These are phyloP conservation scores for Diachasma alloeum DNA, from an alignment of 1,140 invertebrate species.

Conservation along the genomic window DNA sequence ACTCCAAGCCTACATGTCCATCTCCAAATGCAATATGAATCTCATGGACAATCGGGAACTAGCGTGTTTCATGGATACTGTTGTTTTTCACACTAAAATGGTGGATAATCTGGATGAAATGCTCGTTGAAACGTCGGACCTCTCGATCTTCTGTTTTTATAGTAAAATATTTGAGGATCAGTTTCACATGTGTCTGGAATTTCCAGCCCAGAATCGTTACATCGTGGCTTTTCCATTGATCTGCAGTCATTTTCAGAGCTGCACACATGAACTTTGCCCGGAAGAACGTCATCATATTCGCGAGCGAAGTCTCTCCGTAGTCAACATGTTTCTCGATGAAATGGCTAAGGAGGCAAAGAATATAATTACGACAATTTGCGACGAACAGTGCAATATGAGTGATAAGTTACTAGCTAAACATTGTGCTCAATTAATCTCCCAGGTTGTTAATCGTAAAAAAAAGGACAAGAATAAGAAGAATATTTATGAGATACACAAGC, in stretches of 20 bases:
- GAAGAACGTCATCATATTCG: constrained; percentile 98
- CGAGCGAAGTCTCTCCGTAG: constrained; percentile 93
- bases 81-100: constrained; percentile 97
- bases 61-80: constrained; percentile 92
- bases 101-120: constrained; percentile 99
- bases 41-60: constrained; percentile 88
- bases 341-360: constrained; percentile 99
- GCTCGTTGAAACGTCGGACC: constrained; percentile 94
- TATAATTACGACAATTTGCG: constrained; percentile 97
- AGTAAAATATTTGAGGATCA: constrained; percentile 97
- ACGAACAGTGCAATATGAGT: constrained; percentile 94
- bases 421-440: constrained; percentile 88
- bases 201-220: constrained; percentile 96
- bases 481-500: constrained; percentile 83
- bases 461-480: constrained; percentile 92
- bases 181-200: constrained; percentile 98
- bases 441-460: constrained; percentile 86
- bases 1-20: constrained; percentile 93
- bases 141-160: constrained; percentile 98
- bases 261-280: constrained; percentile 97
- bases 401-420: constrained; percentile 95
- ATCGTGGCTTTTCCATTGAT: constrained; percentile 98
- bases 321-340: constrained; percentile 97
- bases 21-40: constrained; percentile 81
- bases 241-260: constrained; percentile 97